A percentile compares a stretch with the other conserved stretches of the same genome.
phyloP scores from a whole-genome alignment of 2,797 vertebrate genomes.

The Orientallactaga sibirica region DNA sequence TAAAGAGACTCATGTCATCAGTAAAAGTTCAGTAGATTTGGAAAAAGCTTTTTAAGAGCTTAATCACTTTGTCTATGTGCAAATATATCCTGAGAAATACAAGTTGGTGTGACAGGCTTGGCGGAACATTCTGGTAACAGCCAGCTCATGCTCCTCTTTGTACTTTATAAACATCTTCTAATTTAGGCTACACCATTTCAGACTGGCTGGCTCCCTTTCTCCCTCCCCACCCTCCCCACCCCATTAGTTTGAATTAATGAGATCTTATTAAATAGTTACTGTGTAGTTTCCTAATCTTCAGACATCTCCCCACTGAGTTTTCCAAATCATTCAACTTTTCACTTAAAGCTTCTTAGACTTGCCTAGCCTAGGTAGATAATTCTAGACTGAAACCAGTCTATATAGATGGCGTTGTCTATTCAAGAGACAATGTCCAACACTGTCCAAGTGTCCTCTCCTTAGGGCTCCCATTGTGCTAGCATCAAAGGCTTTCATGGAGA shows the following conservation, averaged over 20 bases:
- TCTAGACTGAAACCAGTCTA: neutral
- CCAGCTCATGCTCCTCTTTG: constrained; percentile 58
- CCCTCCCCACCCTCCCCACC: neutral
- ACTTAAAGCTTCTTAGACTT: neutral
- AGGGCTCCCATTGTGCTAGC: neutral
- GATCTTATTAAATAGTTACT: constrained; percentile 59
- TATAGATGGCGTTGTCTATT: neutral
- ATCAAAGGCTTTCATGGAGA: neutral
- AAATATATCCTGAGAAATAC: constrained; percentile 63
- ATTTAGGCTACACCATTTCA: constrained; percentile 65
- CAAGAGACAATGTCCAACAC: neutral
- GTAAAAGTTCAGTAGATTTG: constrained; percentile 19
- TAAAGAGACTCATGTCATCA: neutral
- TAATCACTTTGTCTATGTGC: constrained; percentile 54
- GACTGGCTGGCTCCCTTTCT: constrained; percentile 41
- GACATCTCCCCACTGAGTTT: constrained; percentile 51
- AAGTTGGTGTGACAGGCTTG: constrained; percentile 59
- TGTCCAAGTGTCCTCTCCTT: constrained; percentile 38
- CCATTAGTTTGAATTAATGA: constrained; percentile 69
- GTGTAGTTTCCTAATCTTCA: constrained; percentile 61
- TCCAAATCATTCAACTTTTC: constrained; percentile 23
- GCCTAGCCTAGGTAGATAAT: neutral
- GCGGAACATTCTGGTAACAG: constrained; percentile 68
- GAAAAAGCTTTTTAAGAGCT: constrained; percentile 58
- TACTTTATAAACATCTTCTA: constrained; percentile 61